Evolutionary conservation across 2,888 invertebrate genomes (phyloP).

Genomic region (Limnephilus auricula): DNA sequence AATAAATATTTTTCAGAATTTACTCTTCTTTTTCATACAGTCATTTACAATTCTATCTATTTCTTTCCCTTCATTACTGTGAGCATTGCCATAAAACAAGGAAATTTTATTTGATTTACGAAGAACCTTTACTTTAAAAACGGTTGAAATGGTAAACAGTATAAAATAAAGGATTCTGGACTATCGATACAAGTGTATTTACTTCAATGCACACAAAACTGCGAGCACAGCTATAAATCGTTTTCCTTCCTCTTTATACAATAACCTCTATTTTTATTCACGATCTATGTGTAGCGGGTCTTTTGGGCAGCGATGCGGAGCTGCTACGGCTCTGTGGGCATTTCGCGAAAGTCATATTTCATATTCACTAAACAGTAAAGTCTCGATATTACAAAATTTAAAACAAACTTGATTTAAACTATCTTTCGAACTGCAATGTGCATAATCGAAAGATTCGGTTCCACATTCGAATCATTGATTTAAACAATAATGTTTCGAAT

Average conservation of each 20-base stretch:
- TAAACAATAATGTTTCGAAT: not conserved
- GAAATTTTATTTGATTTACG: not conserved
- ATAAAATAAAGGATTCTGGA: not conserved
- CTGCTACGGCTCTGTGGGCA: slow-evolving; percentile 43
- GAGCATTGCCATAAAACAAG: too few species aligned
- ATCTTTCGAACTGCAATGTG: not conserved
- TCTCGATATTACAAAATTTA: not conserved
- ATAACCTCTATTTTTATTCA: not conserved
- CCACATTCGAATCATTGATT: not conserved
- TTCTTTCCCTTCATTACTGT: too few species aligned
- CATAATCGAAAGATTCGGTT: not conserved
- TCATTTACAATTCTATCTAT: too few species aligned
- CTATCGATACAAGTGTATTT: not conserved
- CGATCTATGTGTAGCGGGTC: not conserved
- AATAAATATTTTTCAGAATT: too few species aligned
- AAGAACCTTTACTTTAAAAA: too few species aligned
- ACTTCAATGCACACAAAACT: not conserved
- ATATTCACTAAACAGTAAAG: slow-evolving; percentile 1
- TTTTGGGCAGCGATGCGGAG: slow-evolving; percentile 28
- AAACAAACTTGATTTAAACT: not conserved
- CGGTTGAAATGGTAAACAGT: not conserved
- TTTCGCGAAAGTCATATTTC: slow-evolving; percentile 49
- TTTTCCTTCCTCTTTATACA: not conserved
- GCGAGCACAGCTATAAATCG: not conserved
- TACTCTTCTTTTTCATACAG: too few species aligned